A percentile compares a stretch with the other conserved stretches of the same genome.
Evolutionary conservation across 2,888 invertebrate species (phyloP).

Genomic region (Drosophila trichaetosa): DNA sequence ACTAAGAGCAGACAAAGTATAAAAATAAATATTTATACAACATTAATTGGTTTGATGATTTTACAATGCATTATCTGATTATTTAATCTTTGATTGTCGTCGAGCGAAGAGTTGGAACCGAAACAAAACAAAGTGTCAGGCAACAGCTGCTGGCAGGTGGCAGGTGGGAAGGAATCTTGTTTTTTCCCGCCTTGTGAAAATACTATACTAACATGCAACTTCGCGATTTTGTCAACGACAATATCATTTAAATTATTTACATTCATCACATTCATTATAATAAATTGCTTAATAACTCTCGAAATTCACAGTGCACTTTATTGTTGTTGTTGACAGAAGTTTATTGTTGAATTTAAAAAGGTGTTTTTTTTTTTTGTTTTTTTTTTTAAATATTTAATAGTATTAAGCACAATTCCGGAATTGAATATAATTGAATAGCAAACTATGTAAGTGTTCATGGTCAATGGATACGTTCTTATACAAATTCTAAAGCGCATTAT

Average conservation of each 20-base stretch:
- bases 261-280: slow-evolving; percentile 5
- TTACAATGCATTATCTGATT: not conserved
- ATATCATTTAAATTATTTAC: slow-evolving; percentile 4
- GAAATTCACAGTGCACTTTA: not conserved
- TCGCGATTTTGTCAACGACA: slow-evolving; percentile 1
- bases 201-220: not conserved
- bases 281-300: slow-evolving; percentile 8
- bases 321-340: not conserved
- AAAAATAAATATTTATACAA: not conserved
- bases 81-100: not conserved
- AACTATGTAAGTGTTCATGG: not conserved
- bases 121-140: not conserved
- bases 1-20: not conserved
- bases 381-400: not conserved
- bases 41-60: not conserved
- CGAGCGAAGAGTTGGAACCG: not conserved
- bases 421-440: not conserved
- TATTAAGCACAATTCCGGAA: not conserved
- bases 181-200: not conserved
- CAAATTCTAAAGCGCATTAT: not conserved
- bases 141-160: not conserved
- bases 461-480: not conserved
- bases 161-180: not conserved
- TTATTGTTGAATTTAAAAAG: not conserved
- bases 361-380: not conserved